Conservation (phyloP, 2,888 invertebrate genomes). For the Hoplodrina ambigua region DNA sequence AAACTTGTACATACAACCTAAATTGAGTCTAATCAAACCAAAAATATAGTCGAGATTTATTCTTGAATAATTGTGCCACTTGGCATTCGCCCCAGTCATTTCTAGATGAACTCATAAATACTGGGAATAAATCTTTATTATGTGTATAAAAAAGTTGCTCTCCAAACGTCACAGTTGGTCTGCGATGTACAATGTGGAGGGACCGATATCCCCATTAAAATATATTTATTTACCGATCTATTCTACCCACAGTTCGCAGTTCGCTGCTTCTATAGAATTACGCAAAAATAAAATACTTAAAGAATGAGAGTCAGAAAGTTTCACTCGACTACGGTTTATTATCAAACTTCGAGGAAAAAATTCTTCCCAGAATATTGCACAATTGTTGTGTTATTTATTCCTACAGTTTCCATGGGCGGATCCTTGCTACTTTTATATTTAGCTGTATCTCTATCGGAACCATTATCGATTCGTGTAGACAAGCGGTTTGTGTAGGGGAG, state of each 20-base stretch:
- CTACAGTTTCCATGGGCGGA: constrained; percentile 1
- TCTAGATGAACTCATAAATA: constrained; percentile 58
- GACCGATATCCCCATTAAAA: constrained; percentile 45
- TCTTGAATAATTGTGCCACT: constrained; percentile 21
- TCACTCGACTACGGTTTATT: constrained; percentile 17
- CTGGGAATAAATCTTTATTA: constrained; percentile 56
- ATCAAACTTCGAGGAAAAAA: constrained; percentile 11
- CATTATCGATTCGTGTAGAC: constrained; percentile 47
- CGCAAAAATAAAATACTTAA: constrained; percentile 30
- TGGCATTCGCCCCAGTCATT: constrained; percentile 51
- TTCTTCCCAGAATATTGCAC: constrained; percentile 15
- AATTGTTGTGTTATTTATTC: constrained; percentile 35
- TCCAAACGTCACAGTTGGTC: constrained; percentile 50
- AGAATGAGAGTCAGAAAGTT: constrained; percentile 30
- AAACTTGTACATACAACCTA: constrained; percentile 33
- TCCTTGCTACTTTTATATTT: constrained; percentile 17
- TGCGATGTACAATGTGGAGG: constrained; percentile 38
- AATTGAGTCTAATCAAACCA: constrained; percentile 40
- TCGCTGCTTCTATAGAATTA: constrained; percentile 36
- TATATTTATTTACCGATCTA: constrained; percentile 44
- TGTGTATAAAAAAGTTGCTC: constrained; percentile 51
- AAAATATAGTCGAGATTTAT: constrained; percentile 46
- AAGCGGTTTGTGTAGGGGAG: constrained; percentile 41
- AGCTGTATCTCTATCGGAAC: constrained; percentile 8
- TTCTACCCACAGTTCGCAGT: constrained; percentile 25